These are phyloP conservation scores for Macropodus opercularis DNA, from an alignment of 2,797 vertebrate genomes.

Conservation along the genomic window DNA sequence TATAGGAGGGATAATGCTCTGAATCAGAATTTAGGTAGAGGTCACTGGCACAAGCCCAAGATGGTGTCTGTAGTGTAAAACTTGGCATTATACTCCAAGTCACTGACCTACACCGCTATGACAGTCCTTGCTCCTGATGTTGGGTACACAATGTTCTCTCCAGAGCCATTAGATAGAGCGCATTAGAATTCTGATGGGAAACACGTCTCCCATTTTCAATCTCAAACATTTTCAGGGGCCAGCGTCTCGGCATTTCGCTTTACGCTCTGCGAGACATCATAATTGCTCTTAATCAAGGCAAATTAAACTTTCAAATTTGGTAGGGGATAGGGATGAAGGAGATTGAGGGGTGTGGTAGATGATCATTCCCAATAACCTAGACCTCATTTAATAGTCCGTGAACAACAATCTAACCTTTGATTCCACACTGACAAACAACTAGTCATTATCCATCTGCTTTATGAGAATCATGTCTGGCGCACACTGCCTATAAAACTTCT, in stretches of 20 bases:
- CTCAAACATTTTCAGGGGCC: constrained; percentile 79
- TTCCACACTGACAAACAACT: constrained; percentile 81
- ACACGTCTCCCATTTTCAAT: constrained; percentile 73
- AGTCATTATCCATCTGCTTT: constrained; percentile 86
- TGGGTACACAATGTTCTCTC: constrained; percentile 67
- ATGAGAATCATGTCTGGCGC: constrained; percentile 74
- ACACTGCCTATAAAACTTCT: constrained; percentile 70
- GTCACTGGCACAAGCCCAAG: constrained; percentile 34
- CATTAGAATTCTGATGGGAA: constrained; percentile 80
- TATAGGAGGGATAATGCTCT: constrained; percentile 8
- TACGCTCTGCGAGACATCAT: constrained; percentile 80
- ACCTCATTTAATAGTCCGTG: constrained; percentile 83
- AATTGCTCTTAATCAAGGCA: constrained; percentile 86
- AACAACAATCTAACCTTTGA: constrained; percentile 84
- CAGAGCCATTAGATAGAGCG: constrained; percentile 67
- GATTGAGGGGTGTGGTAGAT: constrained; percentile 63
- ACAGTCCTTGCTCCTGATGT: constrained; percentile 58
- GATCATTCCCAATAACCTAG: constrained; percentile 81
- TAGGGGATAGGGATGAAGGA: constrained; percentile 68
- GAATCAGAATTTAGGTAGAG: constrained; percentile 29
- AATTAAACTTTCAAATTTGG: constrained; percentile 83
- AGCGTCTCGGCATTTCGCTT: constrained; percentile 75
- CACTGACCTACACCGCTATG: constrained; percentile 64
- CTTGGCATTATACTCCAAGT: constrained; percentile 44
- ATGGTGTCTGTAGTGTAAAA: constrained; percentile 41